Evolutionary conservation across 2,113 vertebrate species (phyloP), one percentile per base, ranked within the genome.

Genomic region (Laticauda colubrina): DNA sequence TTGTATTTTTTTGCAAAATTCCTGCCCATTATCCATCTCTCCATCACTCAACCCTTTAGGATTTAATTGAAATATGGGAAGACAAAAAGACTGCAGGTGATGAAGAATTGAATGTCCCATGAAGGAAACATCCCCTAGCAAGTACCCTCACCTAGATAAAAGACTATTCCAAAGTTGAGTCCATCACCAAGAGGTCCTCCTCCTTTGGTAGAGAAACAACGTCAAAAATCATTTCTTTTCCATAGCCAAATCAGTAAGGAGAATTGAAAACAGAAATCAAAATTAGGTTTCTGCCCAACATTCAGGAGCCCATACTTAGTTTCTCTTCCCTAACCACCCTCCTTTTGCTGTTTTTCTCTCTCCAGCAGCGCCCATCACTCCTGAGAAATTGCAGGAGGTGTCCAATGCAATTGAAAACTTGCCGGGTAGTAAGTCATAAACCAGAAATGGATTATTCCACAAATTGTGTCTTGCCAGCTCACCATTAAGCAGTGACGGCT

Each of bases 401-500:
- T 34, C 45, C 11, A 87, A 51, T 23, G 20, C 85, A 87, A 87
- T 59, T 26, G 45, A 45, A 55, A 64, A 14, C 56, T 61, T 29
- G 29, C 26, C 45, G 3, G 29, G 56, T n/a, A 64, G 57, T 87
- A 53, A 87, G 26, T 51, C 43, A 87, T 91, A 91, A 87, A 61
- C 55, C 21, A 96, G 87, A 8, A 75, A 45, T 61, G 29, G 81
- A 86, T 57, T 57, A 91, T 90, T 61, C 89, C 57, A 61, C 54
- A 18, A 93, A 59, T 90, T 95, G 86, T 90, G 34, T 94, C 95
- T 85, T 91, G 94, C 97, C 97, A 61, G 96, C 96, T 96, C 90
- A 96, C 93, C 89, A 94, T 90, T 53, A 93, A 92, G 93, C 86
- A 96, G 93, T 91, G 97, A 97, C 96, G 97, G 97, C 97, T 95